Conservation (phyloP, 2,888 invertebrate species). For the Drosophila planitibia region DNA sequence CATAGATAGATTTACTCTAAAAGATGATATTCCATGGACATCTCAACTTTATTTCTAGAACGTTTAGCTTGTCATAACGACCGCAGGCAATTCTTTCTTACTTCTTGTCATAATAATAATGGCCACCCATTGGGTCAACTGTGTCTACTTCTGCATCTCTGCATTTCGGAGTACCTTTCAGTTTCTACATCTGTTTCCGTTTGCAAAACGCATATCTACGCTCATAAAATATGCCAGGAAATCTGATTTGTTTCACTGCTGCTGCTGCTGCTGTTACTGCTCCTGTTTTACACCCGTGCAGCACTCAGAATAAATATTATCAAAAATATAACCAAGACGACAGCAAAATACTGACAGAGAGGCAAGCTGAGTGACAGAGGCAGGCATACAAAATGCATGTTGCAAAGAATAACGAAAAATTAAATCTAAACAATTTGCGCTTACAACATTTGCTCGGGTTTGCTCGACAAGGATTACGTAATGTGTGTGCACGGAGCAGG, state of each 20-base stretch:
- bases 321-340: constrained; percentile 59
- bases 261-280: constrained; percentile 6
- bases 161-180: constrained; percentile 11
- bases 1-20: neutral
- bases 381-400: constrained; percentile 57
- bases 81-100: too few species aligned
- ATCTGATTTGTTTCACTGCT: constrained; percentile 51
- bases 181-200: constrained; percentile 2
- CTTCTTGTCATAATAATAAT: constrained; percentile 28
- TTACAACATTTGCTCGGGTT: constrained; percentile 44
- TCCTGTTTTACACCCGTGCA: constrained; percentile 15
- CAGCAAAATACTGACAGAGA: constrained; percentile 4
- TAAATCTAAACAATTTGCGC: constrained; percentile 74
- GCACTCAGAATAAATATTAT: constrained; percentile 63
- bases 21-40: neutral
- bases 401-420: constrained; percentile 30
- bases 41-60: neutral
- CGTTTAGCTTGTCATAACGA: neutral
- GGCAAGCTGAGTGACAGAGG: constrained; percentile 4
- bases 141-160: neutral
- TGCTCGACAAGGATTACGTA: constrained; percentile 65
- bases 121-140: constrained; percentile 37
- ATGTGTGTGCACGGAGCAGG: constrained; percentile 10
- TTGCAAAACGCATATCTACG: constrained; percentile 48
- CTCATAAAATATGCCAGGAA: constrained; percentile 71